These are phyloP conservation scores for Alouatta palliata DNA, from an alignment of 2,113 vertebrate genomes.

Conservation along the genomic window DNA sequence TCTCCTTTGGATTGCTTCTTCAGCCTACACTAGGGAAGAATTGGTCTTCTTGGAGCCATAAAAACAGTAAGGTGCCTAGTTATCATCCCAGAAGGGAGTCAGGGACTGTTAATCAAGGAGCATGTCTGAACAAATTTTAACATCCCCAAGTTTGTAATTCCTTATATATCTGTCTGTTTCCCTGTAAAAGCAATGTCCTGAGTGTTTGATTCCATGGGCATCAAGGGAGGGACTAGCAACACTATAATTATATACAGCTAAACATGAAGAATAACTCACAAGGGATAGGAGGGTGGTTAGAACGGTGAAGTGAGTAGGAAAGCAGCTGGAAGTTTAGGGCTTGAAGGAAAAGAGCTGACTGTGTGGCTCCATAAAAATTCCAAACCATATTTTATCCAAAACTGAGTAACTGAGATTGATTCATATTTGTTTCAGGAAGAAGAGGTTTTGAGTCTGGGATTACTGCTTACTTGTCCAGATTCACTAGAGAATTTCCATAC, in stretches of 20 bases:
- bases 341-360: background rate
- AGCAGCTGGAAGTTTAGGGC: background rate
- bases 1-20: background rate
- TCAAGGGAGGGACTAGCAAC: background rate
- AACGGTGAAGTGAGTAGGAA: background rate
- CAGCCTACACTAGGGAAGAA: background rate
- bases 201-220: background rate
- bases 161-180: slow-evolving; percentile 15
- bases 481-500: background rate
- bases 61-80: slow-evolving; percentile 2
- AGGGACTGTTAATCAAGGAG: slow-evolving; percentile 17
- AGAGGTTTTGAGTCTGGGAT: background rate
- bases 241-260: background rate
- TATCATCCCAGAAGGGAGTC: background rate
- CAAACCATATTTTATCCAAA: background rate
- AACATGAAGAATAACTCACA: background rate
- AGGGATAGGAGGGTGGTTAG: background rate
- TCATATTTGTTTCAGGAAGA: background rate
- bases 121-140: slow-evolving; percentile 47
- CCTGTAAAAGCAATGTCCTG: background rate
- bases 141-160: slow-evolving; percentile 26
- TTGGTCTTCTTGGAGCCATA: slow-evolving; percentile 25
- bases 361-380: background rate
- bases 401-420: background rate
- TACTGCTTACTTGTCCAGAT: background rate